These are phyloP conservation scores for Drosophila bocqueti DNA, from an alignment of 1,140 invertebrate genomes.

Conservation along the genomic window DNA sequence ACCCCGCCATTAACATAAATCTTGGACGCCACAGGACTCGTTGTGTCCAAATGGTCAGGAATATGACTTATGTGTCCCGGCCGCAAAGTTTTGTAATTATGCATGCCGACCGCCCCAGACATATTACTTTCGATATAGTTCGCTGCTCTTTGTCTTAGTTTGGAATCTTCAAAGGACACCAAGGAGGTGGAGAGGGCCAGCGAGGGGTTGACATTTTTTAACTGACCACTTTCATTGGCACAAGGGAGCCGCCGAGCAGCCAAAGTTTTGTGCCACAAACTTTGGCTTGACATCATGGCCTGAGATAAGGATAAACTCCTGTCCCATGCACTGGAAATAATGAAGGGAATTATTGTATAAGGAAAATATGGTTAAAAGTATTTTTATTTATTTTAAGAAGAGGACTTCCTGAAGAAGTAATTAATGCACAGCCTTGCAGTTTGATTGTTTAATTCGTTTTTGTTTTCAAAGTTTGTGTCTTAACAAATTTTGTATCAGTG, in stretches of 20 bases:
- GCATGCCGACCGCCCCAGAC: constrained; percentile 33
- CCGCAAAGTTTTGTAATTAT: constrained; percentile 53
- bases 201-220: constrained; percentile 64
- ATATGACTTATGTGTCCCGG: constrained; percentile 68
- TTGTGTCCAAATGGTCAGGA: constrained; percentile 47
- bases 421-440: too few relatives aligned
- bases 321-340: constrained; percentile 7
- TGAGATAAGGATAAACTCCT: constrained; percentile 65
- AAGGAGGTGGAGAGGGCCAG: not conserved
- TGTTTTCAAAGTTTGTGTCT: too few relatives aligned
- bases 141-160: constrained; percentile 31
- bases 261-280: constrained; percentile 60
- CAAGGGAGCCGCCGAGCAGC: constrained; percentile 26
- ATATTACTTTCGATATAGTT: constrained; percentile 44
- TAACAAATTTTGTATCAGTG: constrained; percentile 1
- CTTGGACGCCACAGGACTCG: constrained; percentile 30
- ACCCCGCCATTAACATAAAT: constrained; percentile 62
- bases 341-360: not conserved
- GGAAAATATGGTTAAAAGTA: not conserved
- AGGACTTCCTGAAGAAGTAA: rapidly evolving
- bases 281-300: constrained; percentile 64
- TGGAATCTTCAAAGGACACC: constrained; percentile 25
- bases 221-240: constrained; percentile 70
- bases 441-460: not conserved
- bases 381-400: not conserved